phyloP scores from a whole-genome alignment of 2,797 vertebrate species.

The Chaetodon trifasciatus region DNA sequence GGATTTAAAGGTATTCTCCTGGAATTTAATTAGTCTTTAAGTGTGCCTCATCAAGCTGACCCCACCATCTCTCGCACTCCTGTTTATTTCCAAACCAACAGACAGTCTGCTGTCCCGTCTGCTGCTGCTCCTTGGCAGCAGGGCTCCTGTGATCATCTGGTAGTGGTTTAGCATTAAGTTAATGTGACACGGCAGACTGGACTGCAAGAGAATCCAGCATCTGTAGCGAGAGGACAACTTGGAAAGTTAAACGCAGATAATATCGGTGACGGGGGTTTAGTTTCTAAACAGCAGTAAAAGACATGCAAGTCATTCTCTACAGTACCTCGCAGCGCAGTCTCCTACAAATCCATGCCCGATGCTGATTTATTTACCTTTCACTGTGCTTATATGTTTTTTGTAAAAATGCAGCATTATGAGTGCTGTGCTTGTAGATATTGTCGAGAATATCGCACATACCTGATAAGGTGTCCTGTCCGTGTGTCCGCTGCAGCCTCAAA shows the following conservation, averaged over 20 bases:
- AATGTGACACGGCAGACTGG: constrained; percentile 10
- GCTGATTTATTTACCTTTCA: background rate
- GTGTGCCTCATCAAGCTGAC: background rate
- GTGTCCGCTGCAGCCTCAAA: constrained; percentile 66
- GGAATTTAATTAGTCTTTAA: background rate
- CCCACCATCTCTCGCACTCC: background rate
- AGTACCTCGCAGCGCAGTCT: background rate
- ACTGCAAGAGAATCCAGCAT: background rate
- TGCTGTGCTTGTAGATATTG: background rate
- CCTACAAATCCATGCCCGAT: background rate
- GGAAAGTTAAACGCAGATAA: constrained; percentile 43
- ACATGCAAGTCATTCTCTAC: constrained; percentile 23
- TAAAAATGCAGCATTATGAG: background rate
- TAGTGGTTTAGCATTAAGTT: constrained; percentile 27
- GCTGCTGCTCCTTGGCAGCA: constrained; percentile 37
- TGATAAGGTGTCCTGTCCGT: constrained; percentile 25
- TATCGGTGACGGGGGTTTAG: background rate
- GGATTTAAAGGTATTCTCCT: background rate
- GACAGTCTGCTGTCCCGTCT: constrained; percentile 4
- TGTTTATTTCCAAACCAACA: constrained; percentile 22
- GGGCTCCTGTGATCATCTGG: constrained; percentile 34
- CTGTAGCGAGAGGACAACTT: constrained; percentile 21
- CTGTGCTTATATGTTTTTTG: background rate
- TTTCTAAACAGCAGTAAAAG: background rate
- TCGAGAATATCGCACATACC: constrained; percentile 58